Evolutionary conservation across 2,888 invertebrate species (phyloP).

Genomic region (Villa cingulata): DNA sequence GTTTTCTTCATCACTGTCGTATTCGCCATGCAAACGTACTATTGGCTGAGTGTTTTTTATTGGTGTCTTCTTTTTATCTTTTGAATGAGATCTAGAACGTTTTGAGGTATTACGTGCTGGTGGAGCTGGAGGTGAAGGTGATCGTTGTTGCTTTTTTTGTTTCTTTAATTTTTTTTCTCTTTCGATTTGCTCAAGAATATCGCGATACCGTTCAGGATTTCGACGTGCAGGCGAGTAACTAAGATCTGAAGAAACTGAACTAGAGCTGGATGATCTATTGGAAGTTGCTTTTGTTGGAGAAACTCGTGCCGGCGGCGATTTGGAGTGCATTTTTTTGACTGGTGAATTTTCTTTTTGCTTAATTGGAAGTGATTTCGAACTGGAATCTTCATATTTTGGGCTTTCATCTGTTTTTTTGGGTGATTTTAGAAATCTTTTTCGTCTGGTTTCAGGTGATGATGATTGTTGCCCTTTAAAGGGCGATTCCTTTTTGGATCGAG

Average conservation of each 20-base stretch:
- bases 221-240: constrained; percentile 57
- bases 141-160: constrained; percentile 12
- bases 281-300: constrained; percentile 10
- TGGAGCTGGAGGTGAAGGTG: constrained; percentile 4
- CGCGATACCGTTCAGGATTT: constrained; percentile 54
- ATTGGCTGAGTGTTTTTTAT: constrained; percentile 31
- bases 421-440: constrained; percentile 15
- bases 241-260: constrained; percentile 38
- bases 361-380: background rate
- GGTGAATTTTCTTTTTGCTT: background rate
- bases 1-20: constrained; percentile 39
- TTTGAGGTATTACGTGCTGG: constrained; percentile 8
- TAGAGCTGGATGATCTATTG: constrained; percentile 16
- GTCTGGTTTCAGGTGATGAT: constrained; percentile 1
- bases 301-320: constrained; percentile 8
- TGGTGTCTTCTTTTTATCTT: constrained; percentile 10
- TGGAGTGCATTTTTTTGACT: constrained; percentile 13
- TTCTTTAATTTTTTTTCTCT: constrained; percentile 40
- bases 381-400: background rate
- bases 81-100: constrained; percentile 8
- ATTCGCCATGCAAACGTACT: constrained; percentile 45
- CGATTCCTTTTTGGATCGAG: background rate
- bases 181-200: constrained; percentile 45
- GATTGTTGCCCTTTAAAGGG: background rate
- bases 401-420: constrained; percentile 9